These are phyloP conservation scores for Temnothorax rugatulus DNA, from an alignment of 2,888 invertebrate genomes.

Conservation along the genomic window DNA sequence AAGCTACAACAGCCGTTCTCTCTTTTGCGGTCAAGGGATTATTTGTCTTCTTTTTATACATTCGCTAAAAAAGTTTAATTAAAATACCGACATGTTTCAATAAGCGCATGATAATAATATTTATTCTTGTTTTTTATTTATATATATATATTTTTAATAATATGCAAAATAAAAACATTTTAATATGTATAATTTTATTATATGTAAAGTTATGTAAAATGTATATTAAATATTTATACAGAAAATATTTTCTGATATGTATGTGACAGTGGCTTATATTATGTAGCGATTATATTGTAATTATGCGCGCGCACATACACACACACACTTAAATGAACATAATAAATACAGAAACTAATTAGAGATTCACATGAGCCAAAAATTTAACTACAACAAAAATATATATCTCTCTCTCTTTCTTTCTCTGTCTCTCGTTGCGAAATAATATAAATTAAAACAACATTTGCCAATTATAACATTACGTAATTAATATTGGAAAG, in stretches of 20 bases:
- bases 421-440: too few species aligned
- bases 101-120: background rate
- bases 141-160: background rate
- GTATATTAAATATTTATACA: conserved; percentile 12
- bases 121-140: background rate
- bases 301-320: background rate
- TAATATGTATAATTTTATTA: background rate
- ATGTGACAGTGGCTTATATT: background rate
- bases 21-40: background rate
- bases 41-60: background rate
- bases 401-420: background rate
- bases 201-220: background rate
- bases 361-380: background rate
- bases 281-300: background rate
- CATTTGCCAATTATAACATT: background rate
- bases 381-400: background rate
- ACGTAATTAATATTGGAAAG: background rate
- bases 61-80: background rate
- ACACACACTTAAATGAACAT: background rate
- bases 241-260: background rate
- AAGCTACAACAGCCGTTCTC: background rate
- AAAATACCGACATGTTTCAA: background rate
- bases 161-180: background rate
- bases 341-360: conserved; percentile 2
- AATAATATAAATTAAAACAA: background rate